phyloP scores from a whole-genome alignment of 2,797 vertebrate species.

The Heliangelus exortis region DNA sequence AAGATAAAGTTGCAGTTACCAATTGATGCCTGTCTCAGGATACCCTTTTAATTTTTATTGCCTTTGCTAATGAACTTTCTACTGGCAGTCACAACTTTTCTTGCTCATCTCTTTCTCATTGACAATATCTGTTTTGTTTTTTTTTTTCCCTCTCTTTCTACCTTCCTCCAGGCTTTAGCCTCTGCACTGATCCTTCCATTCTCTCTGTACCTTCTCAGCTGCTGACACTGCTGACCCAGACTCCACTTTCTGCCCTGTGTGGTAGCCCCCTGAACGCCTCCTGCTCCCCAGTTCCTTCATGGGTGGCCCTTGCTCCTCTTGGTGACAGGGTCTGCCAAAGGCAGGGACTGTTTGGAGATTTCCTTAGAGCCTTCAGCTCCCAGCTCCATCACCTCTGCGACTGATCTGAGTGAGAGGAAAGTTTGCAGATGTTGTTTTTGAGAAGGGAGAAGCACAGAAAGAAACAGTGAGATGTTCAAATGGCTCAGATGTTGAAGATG shows the following conservation, averaged over 20 bases:
- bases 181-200: not conserved
- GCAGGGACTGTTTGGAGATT: not conserved
- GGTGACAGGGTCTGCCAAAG: not conserved
- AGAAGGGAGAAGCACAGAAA: not conserved
- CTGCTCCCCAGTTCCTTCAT: not conserved
- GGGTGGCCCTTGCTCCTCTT: fast-evolving
- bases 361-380: not conserved
- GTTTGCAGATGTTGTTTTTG: not conserved
- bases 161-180: not conserved
- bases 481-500: not conserved
- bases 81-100: not conserved
- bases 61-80: not conserved
- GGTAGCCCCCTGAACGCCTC: not conserved
- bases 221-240: not conserved
- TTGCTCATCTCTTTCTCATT: not conserved
- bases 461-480: not conserved
- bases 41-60: not conserved
- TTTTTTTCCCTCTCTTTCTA: not conserved
- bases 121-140: not conserved
- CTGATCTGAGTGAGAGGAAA: not conserved
- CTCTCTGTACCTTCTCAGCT: not conserved
- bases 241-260: not conserved
- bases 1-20: not conserved
- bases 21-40: fast-evolving
- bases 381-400: not conserved